Evolutionary conservation across 2,797 vertebrate species (phyloP), one percentile per base, ranked within the genome.

Genomic region (Enteromius paludinosus): DNA sequence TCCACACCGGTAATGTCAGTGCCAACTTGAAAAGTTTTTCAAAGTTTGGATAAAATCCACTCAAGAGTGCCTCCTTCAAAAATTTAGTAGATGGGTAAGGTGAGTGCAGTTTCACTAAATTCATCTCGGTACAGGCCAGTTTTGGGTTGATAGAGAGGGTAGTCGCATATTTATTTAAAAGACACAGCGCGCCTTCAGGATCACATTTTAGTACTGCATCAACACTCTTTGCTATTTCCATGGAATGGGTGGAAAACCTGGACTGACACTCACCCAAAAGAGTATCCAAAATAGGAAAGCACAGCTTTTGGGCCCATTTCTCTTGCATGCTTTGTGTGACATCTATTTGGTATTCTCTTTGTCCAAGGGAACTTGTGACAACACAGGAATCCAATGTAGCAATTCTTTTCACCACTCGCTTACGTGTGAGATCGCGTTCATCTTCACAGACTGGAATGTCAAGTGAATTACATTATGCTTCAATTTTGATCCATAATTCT

Each of bases 21-120:
- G 25, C 69, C 69, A 71, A 71, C 15, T 71, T 71, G 41, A 69
- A 69, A 69, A 12, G 69, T 71, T 47, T 71, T 25, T 71, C 1
- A 0, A 70, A 47, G 43, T 17, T 66, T 38, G 64, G 33, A 41
- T 68, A 68, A 68, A 68, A 23, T 41, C 65, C 43, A 49, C 25
- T 47, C 7, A 0, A 30, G 41, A 10, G 8, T 18, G n/a, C 69
- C 3, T 71, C 43, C 6, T 30, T 71, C 4, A 68, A 1, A 12
- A 68, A 68, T 4, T 71, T 25, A 38, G 28, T 23, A 17, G 14
- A 47, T 15, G 12, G 25, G 4, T 70, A n/a, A 15, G 38, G 10
- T 7, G 23, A 71, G 2, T 49, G 8, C 15, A 71, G 23, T 47
- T 71, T 18, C 5, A 28, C 5, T 17, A 47, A 28, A 47, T 49